phyloP scores from a whole-genome alignment of 2,113 vertebrate genomes.

The Neolamprologus falcicula region DNA sequence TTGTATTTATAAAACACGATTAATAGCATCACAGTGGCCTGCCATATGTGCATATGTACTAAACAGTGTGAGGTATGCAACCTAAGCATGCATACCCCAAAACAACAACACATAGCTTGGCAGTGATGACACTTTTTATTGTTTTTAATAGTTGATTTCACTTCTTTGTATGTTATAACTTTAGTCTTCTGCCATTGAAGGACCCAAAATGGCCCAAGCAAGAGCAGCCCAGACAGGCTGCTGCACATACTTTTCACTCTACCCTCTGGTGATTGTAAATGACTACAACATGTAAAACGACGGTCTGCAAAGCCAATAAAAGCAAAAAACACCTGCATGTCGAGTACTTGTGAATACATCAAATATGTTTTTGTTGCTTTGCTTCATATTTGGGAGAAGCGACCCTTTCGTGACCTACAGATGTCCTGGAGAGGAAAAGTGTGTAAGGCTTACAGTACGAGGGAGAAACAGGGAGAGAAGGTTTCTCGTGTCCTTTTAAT shows the following conservation, averaged over 20 bases:
- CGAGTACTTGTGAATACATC: neutral
- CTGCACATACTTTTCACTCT: neutral
- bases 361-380: neutral
- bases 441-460: neutral
- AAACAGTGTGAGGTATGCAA: neutral
- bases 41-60: neutral
- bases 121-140: neutral
- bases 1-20: accelerated
- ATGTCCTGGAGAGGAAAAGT: neutral
- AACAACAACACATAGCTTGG: neutral
- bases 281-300: neutral
- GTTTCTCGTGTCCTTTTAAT: constrained; percentile 8
- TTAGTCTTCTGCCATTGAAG: neutral
- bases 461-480: neutral
- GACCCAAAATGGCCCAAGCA: accelerated
- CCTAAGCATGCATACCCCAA: neutral
- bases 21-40: neutral
- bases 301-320: neutral
- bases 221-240: neutral
- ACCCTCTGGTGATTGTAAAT: neutral
- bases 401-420: neutral
- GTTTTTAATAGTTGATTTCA: neutral
- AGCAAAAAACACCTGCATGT: neutral
- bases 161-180: neutral
- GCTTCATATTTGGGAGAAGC: neutral